Conservation (phyloP, 2,888 invertebrate species). For the Amblyjoppa proteus region DNA sequence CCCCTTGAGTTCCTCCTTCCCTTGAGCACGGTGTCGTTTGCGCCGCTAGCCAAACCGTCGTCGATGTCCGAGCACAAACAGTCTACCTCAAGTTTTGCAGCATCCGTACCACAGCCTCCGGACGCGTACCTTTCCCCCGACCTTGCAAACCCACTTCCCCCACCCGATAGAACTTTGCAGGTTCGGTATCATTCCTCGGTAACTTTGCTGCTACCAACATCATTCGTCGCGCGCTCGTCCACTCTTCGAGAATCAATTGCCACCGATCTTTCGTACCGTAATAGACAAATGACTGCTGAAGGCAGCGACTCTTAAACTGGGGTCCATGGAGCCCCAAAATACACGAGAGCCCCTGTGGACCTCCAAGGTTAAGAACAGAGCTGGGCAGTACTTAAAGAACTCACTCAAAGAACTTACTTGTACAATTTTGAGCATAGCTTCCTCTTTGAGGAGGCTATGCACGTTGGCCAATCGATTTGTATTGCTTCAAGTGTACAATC, state of each 20-base stretch:
- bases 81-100: slow-evolving; percentile 57
- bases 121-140: slow-evolving; percentile 5
- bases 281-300: no score
- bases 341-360: no score
- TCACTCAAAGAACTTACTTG: no score
- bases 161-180: slow-evolving; percentile 4
- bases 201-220: slow-evolving; percentile 15
- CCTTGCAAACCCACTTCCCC: slow-evolving; percentile 31
- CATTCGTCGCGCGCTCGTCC: slow-evolving; percentile 35
- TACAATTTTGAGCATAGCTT: no score
- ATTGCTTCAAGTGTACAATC: no score
- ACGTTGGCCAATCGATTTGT: no score
- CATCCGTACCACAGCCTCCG: slow-evolving; percentile 32
- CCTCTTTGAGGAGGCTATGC: no score
- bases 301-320: no score
- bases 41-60: slow-evolving; percentile 53
- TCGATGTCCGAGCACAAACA: slow-evolving; percentile 63
- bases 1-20: neutral
- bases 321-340: no score
- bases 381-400: no score
- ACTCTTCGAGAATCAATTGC: slow-evolving; percentile 31
- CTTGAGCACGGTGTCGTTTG: slow-evolving; percentile 28
- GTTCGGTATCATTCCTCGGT: slow-evolving; percentile 16
- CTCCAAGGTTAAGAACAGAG: no score
- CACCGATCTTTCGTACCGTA: neutral